Conservation (phyloP, 1,140 invertebrate species). For the Heterodera schachtii region DNA sequence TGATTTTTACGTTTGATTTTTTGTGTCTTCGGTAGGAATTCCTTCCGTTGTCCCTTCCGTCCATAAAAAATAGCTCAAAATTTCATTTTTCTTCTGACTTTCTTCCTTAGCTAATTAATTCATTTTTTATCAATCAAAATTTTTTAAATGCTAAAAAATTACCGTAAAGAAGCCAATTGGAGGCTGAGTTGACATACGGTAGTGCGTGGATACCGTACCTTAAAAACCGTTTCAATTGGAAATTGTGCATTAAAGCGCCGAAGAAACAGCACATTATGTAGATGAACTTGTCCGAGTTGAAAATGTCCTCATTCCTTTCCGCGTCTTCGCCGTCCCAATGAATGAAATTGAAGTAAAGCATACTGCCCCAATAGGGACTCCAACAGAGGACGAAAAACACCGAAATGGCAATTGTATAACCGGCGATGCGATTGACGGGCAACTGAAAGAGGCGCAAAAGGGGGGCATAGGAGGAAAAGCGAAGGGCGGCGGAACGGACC, state of each 20-base stretch:
- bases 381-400: slow-evolving; percentile 62
- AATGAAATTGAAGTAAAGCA: slow-evolving; percentile 46
- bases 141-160: too few species aligned
- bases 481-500: slow-evolving; percentile 32
- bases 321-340: slow-evolving; percentile 31
- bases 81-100: too few species aligned
- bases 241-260: too few species aligned
- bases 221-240: slow-evolving; percentile 16
- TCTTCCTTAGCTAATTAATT: too few species aligned
- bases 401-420: slow-evolving; percentile 64
- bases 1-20: too few species aligned
- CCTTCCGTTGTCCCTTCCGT: too few species aligned
- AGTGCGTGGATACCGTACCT: slow-evolving; percentile 65
- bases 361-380: slow-evolving; percentile 52
- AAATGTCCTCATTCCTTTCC: slow-evolving; percentile 35
- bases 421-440: slow-evolving; percentile 58
- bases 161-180: slow-evolving; percentile 63
- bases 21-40: too few species aligned
- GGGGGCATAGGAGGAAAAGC: background rate
- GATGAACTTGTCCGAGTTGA: slow-evolving; percentile 49
- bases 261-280: slow-evolving; percentile 32
- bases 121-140: too few species aligned
- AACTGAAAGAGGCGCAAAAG: slow-evolving; percentile 36
- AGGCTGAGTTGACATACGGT: slow-evolving; percentile 62
- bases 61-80: too few species aligned